Evolutionary conservation across 1,140 invertebrate species (phyloP), one percentile per base, ranked within the genome.

Genomic region (Drosophila repletoides): DNA sequence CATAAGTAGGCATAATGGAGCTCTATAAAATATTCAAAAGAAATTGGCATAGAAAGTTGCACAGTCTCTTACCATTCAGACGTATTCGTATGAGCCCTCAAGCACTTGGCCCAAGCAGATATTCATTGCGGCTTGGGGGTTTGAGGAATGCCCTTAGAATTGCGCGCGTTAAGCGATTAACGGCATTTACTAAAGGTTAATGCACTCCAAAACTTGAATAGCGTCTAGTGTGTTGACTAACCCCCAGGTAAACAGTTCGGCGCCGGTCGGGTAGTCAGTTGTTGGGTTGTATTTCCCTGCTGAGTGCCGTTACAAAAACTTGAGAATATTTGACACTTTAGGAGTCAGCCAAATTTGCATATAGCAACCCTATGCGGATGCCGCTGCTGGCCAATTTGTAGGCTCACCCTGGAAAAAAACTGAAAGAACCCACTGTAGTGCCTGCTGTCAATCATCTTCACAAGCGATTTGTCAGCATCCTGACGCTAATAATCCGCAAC

Each of bases 1-100:
- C 77, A 79, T 88, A 88, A 88, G 84, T 88, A 88, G 84, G 75
- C 84, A 88, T 88, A 88, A 88, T 88, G 79, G 86, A 67, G 69
- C 75, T 59, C 79, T 68, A 88, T 88, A 70, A 88, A 88, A 88
- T 88, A 88, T 88, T 88, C 84, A 88, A 88, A 88, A 76, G 75
- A 80, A 84, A 84, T 84, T 84, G 80, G 75, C 80, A 84, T 86
- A 75, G 71, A 75, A 84, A 73, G 46, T 86, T 84, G 51, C 21
- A 4, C 6, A 34, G 41, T 36, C 17, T n/a, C n/a, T n/a, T n/a
- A n/a, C n/a, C 46, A 34, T 21, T 40, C 24, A 38, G 9, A 24
- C 21, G 6, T 38, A 49, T 69, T 55, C 49, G 68, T 56, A 40
- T 53, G 51, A 31, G 53, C 9, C 49, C 29, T 14, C 6, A 67